Evolutionary conservation across 2,113 vertebrate species (phyloP).

Genomic region (Bufo gargarizans): DNA sequence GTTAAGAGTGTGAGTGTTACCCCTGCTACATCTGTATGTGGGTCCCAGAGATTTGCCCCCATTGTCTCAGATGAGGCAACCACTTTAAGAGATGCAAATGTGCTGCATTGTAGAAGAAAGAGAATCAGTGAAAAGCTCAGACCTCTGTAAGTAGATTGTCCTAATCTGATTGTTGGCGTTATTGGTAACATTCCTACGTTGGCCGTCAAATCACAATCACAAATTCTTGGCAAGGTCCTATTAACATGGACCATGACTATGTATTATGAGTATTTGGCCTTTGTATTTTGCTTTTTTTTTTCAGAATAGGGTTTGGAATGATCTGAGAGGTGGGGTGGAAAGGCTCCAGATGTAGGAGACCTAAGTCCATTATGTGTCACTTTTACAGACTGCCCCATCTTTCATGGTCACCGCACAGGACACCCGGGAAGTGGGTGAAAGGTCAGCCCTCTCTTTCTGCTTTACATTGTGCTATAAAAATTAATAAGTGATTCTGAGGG

Average conservation of each 20-base stretch:
- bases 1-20: too few species aligned
- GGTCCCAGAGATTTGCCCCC: too few species aligned
- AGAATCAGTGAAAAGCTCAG: neutral
- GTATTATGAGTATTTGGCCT: neutral
- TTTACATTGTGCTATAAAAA: conserved; percentile 40
- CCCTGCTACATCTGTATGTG: too few species aligned
- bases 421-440: conserved; percentile 16
- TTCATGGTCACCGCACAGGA: neutral
- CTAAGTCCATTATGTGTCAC: neutral
- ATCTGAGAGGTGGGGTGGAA: neutral
- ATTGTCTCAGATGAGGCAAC: too few species aligned
- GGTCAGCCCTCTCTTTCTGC: conserved; percentile 27
- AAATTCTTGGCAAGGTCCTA: neutral
- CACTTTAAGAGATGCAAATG: too few species aligned
- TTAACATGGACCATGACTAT: neutral
- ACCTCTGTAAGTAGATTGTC: neutral
- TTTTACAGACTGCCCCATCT: neutral
- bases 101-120: neutral
- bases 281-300: too few species aligned
- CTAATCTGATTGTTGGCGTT: conserved; percentile 4
- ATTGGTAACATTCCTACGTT: conserved; percentile 1
- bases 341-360: neutral
- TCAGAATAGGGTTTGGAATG: neutral
- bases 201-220: neutral
- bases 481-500: conserved; percentile 31